phyloP scores from a whole-genome alignment of 2,113 vertebrate species.

The Nymphicus hollandicus region DNA sequence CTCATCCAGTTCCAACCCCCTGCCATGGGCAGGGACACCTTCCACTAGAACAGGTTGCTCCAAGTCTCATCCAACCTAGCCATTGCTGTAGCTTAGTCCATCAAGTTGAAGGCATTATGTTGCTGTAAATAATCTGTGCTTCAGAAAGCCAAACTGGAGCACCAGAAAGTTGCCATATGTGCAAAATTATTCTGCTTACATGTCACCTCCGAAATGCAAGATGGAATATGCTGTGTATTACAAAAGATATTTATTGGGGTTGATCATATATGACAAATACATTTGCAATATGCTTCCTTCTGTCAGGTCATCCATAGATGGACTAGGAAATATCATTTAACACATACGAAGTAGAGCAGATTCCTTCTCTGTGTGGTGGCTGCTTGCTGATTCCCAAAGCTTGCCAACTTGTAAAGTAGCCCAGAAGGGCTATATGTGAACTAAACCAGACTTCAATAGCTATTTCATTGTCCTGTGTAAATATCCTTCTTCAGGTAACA shows the following conservation, averaged over 20 bases:
- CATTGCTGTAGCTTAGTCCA: background rate
- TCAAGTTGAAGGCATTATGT: background rate
- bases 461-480: background rate
- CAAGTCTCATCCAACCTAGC: background rate
- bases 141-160: background rate
- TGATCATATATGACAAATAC: constrained; percentile 13
- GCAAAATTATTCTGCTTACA: background rate
- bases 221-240: background rate
- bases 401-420: constrained; percentile 34
- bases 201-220: background rate
- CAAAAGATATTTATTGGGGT: background rate
- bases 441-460: background rate
- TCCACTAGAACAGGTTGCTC: background rate
- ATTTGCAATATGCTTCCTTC: constrained; percentile 54
- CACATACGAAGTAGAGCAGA: background rate
- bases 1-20: background rate
- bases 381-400: background rate
- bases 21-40: background rate
- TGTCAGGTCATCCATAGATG: constrained; percentile 25
- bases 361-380: background rate
- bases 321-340: constrained; percentile 31
- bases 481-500: background rate
- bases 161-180: background rate
- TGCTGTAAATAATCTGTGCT: background rate
- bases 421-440: background rate